A percentile compares a stretch with the other conserved stretches of the same genome.
Conservation (phyloP, 1,140 invertebrate species). For the Eciton burchellii region DNA sequence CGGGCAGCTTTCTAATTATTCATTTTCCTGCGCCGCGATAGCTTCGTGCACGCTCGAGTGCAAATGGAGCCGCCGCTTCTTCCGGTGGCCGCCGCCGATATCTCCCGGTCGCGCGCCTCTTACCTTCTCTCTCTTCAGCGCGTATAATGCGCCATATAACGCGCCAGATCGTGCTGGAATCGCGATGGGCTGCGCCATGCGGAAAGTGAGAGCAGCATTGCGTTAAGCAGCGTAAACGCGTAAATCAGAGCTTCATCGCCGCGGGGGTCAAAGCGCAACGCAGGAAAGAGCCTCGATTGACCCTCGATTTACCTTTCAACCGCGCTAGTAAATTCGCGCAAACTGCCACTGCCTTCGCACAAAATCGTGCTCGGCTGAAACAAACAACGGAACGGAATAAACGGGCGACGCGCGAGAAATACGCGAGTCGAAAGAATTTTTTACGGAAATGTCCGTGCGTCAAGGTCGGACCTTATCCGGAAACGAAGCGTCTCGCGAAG, state of each 20-base stretch:
- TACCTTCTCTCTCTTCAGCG: conserved; percentile 43
- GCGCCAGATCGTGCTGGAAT: conserved; percentile 36
- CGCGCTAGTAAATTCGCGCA: conserved; percentile 33
- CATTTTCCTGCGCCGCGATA: conserved; percentile 47
- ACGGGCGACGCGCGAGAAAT: too few species aligned
- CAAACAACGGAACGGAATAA: too few species aligned
- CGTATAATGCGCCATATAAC: conserved; percentile 34
- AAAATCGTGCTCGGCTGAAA: not conserved
- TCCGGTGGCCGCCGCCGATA: conserved; percentile 34
- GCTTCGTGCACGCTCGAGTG: not conserved
- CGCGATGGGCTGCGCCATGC: conserved; percentile 16
- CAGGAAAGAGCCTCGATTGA: conserved; percentile 11
- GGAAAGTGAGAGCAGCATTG: conserved; percentile 45
- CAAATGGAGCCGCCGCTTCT: conserved; percentile 35
- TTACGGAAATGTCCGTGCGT: too few species aligned
- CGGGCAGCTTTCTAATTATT: conserved; percentile 57
- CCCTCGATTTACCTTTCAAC: conserved; percentile 42
- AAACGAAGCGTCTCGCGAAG: too few species aligned
- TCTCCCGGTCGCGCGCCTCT: conserved; percentile 37
- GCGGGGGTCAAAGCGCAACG: conserved; percentile 9
- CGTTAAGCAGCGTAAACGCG: conserved; percentile 37
- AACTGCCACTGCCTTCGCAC: not conserved
- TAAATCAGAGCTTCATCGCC: conserved; percentile 42
- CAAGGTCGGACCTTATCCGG: too few species aligned
- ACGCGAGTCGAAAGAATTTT: too few species aligned